Conservation (phyloP, 2,113 vertebrate species). For the Pollimyrus isidori region DNA sequence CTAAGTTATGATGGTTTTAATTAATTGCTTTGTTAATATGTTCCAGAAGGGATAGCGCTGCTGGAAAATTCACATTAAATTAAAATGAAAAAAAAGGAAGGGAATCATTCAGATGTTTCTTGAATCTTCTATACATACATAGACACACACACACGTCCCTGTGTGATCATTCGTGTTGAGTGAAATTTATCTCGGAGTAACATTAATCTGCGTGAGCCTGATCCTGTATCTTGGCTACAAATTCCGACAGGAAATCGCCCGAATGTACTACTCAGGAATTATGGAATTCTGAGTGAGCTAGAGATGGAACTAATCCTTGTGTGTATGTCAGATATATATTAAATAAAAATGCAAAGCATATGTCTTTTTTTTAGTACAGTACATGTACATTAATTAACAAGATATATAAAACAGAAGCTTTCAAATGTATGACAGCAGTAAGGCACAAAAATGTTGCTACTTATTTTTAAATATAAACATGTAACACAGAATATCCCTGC, state of each 20-base stretch:
- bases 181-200: constrained; percentile 44
- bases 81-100: constrained; percentile 52
- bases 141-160: constrained; percentile 31
- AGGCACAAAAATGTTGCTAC: background rate
- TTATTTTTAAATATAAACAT: background rate
- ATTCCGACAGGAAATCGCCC: constrained; percentile 51
- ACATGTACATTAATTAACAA: background rate
- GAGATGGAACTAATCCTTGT: background rate
- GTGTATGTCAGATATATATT: constrained; percentile 36
- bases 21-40: constrained; percentile 67
- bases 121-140: constrained; percentile 46
- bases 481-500: background rate
- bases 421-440: background rate
- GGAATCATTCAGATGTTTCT: constrained; percentile 35
- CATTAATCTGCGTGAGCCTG: constrained; percentile 48
- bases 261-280: background rate
- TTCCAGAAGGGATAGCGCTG: constrained; percentile 53
- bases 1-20: constrained; percentile 68
- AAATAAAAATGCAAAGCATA: constrained; percentile 43
- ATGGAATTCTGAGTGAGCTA: background rate
- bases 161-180: constrained; percentile 44
- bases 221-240: constrained; percentile 44
- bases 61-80: constrained; percentile 43
- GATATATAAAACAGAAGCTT: background rate
- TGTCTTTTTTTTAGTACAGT: background rate